Conservation (phyloP, 2,797 vertebrate genomes). For the Rhadinocentrus ornatus region DNA sequence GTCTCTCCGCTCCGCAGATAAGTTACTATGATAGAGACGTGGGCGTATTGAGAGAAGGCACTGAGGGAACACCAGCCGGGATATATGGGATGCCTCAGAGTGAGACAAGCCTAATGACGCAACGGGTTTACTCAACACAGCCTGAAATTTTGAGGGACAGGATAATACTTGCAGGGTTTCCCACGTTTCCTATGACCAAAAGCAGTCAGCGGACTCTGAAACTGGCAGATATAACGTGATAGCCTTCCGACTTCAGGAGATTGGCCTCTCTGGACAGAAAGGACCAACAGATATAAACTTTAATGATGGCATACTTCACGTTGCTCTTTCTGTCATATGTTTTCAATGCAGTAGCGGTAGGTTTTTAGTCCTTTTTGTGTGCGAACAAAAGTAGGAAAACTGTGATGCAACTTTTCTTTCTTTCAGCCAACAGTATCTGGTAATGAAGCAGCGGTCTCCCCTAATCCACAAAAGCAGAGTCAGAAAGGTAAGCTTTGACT, state of each 20-base stretch:
- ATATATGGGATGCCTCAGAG: slow-evolving; percentile 45
- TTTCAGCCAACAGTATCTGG: slow-evolving; percentile 64
- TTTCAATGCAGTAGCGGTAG: slow-evolving; percentile 62
- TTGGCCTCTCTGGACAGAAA: slow-evolving; percentile 10
- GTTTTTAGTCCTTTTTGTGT: slow-evolving; percentile 44
- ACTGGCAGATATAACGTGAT: slow-evolving; percentile 70
- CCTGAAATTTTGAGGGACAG: slow-evolving; percentile 56
- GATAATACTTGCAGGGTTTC: slow-evolving; percentile 70
- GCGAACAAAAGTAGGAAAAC: background rate
- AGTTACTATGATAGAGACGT: slow-evolving; percentile 9
- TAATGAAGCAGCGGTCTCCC: slow-evolving; percentile 39
- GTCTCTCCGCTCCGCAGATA: background rate
- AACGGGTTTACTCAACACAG: slow-evolving; percentile 67
- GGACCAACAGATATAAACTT: slow-evolving; percentile 21
- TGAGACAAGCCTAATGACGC: slow-evolving; percentile 74
- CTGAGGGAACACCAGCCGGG: slow-evolving; percentile 42
- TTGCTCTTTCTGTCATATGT: slow-evolving; percentile 63
- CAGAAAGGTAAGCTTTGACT: slow-evolving; percentile 69
- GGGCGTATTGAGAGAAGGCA: slow-evolving; percentile 38
- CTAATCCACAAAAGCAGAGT: slow-evolving; percentile 34
- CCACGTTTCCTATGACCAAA: slow-evolving; percentile 64
- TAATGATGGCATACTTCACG: slow-evolving; percentile 33
- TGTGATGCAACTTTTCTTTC: background rate
- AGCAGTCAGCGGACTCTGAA: slow-evolving; percentile 40
- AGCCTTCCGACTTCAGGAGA: slow-evolving; percentile 23